Conservation (phyloP, 2,888 invertebrate genomes). For the Pemphredon lugubris region DNA sequence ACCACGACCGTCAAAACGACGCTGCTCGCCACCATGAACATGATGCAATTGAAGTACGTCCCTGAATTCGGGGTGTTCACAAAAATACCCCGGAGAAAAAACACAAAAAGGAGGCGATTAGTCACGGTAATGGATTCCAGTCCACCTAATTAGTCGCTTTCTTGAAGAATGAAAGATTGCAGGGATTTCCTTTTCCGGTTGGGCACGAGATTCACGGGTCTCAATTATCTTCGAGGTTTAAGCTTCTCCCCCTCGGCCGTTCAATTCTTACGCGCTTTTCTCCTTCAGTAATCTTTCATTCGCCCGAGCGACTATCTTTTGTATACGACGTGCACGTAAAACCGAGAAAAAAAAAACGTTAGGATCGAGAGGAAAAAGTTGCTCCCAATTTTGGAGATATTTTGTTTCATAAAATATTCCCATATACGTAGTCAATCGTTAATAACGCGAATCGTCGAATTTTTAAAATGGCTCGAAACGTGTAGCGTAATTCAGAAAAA, state of each 20-base stretch:
- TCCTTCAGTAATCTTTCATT: slow-evolving; percentile 60
- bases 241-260: neutral
- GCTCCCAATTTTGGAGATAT: no score
- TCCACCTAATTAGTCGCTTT: slow-evolving; percentile 27
- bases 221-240: slow-evolving; percentile 18
- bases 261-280: neutral
- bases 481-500: no score
- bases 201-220: no score
- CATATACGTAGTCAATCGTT: no score
- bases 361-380: slow-evolving; percentile 35
- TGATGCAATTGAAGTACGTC: slow-evolving; percentile 99
- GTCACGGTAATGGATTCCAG: slow-evolving; percentile 67
- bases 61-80: slow-evolving; percentile 84
- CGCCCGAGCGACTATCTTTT: slow-evolving; percentile 27
- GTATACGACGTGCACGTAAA: slow-evolving; percentile 11
- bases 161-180: slow-evolving; percentile 60
- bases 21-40: slow-evolving; percentile 99
- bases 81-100: slow-evolving; percentile 69
- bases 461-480: no score
- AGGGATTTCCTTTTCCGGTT: slow-evolving; percentile 6
- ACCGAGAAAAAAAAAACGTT: neutral
- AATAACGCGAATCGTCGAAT: no score
- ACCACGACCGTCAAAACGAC: slow-evolving; percentile 98
- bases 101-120: slow-evolving; percentile 76
- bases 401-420: no score